phyloP scores from a whole-genome alignment of 35 echinoderm and acorn worm genomes.

The Lytechinus variegatus region DNA sequence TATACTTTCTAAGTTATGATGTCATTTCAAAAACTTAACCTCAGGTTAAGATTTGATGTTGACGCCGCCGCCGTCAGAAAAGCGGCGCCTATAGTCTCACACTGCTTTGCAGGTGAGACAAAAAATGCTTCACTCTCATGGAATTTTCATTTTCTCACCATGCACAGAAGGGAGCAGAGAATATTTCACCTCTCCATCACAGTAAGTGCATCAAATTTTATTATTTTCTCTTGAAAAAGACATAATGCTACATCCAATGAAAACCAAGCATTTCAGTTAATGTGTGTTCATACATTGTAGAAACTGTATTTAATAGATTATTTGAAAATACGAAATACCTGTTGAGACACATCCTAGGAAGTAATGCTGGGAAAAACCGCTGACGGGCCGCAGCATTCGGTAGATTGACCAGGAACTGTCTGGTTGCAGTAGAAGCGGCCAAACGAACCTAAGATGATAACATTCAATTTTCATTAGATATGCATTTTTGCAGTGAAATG shows the following conservation, averaged over 20 bases:
- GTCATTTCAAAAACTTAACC: no score
- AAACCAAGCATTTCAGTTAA: neutral
- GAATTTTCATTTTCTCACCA: neutral
- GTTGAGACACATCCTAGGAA: conserved; percentile 96
- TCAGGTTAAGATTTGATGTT: no score
- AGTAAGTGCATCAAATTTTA: neutral
- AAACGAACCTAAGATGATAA: conserved; percentile 69
- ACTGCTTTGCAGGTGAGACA: no score
- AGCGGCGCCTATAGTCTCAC: no score
- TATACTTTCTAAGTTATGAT: no score
- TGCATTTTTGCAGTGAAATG: neutral
- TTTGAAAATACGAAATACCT: conserved; percentile 51
- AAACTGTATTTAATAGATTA: no score
- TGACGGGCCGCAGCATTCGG: conserved; percentile 61
- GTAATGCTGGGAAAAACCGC: conserved; percentile 67
- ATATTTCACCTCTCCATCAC: neutral
- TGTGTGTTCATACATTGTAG: no score
- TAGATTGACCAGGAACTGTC: conserved; percentile 78
- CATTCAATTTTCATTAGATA: neutral
- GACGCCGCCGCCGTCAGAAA: no score
- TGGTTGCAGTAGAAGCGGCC: conserved; percentile 84
- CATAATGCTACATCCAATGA: neutral
- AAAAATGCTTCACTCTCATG: neutral
- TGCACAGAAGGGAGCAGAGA: neutral
- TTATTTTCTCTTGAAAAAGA: neutral